Conservation (phyloP, 2,113 vertebrate species). For the Caranx ignobilis region DNA sequence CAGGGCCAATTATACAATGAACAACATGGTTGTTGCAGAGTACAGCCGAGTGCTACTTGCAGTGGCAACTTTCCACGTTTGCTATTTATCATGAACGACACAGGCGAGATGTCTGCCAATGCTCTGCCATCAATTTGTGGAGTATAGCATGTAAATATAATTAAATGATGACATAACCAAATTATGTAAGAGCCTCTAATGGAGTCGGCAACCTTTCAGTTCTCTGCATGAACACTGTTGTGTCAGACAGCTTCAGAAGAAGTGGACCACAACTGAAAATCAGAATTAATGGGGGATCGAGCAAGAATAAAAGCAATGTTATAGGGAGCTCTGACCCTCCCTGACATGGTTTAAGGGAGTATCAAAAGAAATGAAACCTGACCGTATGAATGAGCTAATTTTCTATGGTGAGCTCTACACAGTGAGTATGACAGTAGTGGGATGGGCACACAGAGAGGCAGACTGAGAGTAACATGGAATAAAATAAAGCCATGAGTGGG, state of each 20-base stretch:
- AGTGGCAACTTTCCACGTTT: constrained; percentile 32
- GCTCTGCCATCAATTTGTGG: constrained; percentile 46
- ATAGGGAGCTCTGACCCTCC: constrained; percentile 25
- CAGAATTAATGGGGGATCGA: constrained; percentile 35
- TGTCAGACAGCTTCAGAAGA: constrained; percentile 36
- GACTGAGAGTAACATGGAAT: constrained; percentile 49
- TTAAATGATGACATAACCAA: constrained; percentile 70
- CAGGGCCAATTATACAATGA: constrained; percentile 35
- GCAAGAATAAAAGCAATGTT: constrained; percentile 40
- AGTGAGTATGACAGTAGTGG: constrained; percentile 41
- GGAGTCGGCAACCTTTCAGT: constrained; percentile 58
- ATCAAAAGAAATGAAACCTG: constrained; percentile 64
- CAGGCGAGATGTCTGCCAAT: constrained; percentile 46
- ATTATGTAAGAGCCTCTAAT: constrained; percentile 70
- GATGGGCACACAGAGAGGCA: constrained; percentile 32
- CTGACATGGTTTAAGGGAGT: constrained; percentile 35
- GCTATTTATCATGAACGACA: constrained; percentile 44
- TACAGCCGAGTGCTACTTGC: constrained; percentile 8
- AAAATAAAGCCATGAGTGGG: constrained; percentile 76
- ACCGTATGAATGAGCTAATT: constrained; percentile 55
- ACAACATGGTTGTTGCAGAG: constrained; percentile 8
- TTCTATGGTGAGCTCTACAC: constrained; percentile 40
- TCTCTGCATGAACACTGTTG: constrained; percentile 42
- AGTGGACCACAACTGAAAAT: constrained; percentile 6
- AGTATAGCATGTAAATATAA: constrained; percentile 69